phyloP scores from a whole-genome alignment of 2,113 vertebrate genomes.

The Lagopus leucura region DNA sequence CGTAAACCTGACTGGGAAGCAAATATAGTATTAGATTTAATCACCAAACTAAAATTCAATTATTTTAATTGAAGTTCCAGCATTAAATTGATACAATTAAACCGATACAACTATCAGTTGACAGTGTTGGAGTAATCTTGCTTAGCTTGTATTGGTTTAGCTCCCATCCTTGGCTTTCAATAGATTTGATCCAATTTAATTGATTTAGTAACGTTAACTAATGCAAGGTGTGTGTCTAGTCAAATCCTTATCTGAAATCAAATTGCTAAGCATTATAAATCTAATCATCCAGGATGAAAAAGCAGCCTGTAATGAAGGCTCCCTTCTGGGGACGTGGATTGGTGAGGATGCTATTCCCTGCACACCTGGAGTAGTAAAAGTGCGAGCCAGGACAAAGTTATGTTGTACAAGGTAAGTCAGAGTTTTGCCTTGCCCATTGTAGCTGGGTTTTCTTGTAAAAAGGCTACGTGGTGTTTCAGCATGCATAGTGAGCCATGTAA shows the following conservation, averaged over 20 bases:
- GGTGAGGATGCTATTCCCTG: slow-evolving; percentile 85
- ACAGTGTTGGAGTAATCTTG: neutral
- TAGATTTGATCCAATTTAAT: neutral
- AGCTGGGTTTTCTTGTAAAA: neutral
- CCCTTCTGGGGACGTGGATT: slow-evolving; percentile 89
- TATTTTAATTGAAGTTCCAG: neutral
- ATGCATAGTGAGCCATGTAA: neutral
- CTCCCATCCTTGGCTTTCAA: neutral
- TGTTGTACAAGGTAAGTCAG: slow-evolving; percentile 79
- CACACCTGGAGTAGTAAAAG: slow-evolving; percentile 82
- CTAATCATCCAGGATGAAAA: slow-evolving; percentile 79
- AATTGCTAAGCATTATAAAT: slow-evolving; percentile 34
- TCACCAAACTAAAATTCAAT: neutral
- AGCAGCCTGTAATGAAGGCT: slow-evolving; percentile 71
- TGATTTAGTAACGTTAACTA: neutral
- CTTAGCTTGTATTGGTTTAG: neutral
- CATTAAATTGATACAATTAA: neutral
- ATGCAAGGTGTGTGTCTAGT: neutral
- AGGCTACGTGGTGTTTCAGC: neutral
- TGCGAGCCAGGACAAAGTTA: slow-evolving; percentile 76
- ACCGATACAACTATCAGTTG: neutral
- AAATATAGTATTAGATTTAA: neutral
- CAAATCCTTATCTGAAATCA: neutral
- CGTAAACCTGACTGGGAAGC: neutral
- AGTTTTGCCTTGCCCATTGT: neutral